Base-by-base conservation (phyloP, 2,888 invertebrate species). In the Cabera pusaria region DNA sequence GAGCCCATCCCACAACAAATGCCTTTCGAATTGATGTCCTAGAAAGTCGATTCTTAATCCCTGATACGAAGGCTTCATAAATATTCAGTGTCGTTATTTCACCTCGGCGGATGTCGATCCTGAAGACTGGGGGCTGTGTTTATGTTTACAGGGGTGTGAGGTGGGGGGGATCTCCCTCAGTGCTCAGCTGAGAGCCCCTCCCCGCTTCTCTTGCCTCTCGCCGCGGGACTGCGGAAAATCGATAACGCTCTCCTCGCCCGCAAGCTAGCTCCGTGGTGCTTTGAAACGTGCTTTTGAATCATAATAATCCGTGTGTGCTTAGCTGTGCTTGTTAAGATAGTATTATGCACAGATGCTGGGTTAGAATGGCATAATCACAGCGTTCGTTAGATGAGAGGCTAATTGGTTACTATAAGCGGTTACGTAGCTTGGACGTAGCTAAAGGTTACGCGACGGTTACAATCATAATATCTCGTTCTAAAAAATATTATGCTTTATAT, bases 41-140 rank as follows among this genome's bases (percentile, higher is more conserved):
- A 79, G 74, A 83, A 79, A 83, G 74, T 80, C 74, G 68, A 79
- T 72, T 79, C 76, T 80, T 84, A 83, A 83, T 82, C 79, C 77
- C 59, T 75, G 75, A 79, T 82, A 80, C 74, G 72, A 67, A 66
- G 63, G 69, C 69, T 74, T 82, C 80, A 86, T 86, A 86, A 85
- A 86, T 86, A 87, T 87, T 86, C 86, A 80, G 74, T 67, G 75
- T 79, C 75, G 76, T 82, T 85, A 84, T 84, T 85, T 82, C 80
- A 85, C 85, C 83, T 85, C 81, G 74, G 60, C 74, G 75, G 75
- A 74, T 74, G 80, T 77, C 79, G 85, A 81, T 84, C 72, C 75
- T 76, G 74, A 39, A 44, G 53, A 53, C 52, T 43, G 64, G 65
- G 73, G 72, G 69, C 72, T 70, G 82, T 85, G 86, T 86, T 86